These are phyloP conservation scores for Anabas testudineus DNA, from an alignment of 2,797 vertebrate species.

Conservation along the genomic window DNA sequence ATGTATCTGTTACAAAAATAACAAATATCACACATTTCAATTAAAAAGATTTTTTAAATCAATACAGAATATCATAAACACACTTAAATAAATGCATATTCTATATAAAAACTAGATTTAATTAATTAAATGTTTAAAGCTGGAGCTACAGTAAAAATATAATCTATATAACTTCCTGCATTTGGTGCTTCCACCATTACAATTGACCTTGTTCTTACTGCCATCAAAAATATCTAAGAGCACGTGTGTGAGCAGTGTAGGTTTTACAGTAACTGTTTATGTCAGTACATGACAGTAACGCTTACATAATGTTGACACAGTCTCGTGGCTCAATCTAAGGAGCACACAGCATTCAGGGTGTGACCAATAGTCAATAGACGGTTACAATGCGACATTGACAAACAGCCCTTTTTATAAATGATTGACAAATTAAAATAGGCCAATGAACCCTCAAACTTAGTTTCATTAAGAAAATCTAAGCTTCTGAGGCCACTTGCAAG, in stretches of 20 bases:
- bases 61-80: slow-evolving; percentile 7
- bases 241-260: neutral
- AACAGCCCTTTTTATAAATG: neutral
- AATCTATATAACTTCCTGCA: neutral
- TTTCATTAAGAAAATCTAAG: neutral
- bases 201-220: neutral
- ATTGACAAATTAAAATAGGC: slow-evolving; percentile 1
- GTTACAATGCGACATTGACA: slow-evolving; percentile 1
- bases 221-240: neutral
- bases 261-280: neutral
- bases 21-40: neutral
- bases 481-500: slow-evolving; percentile 5
- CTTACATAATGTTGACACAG: neutral
- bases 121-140: neutral
- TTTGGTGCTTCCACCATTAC: neutral
- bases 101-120: slow-evolving; percentile 22
- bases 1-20: neutral
- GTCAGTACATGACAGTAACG: slow-evolving; percentile 4
- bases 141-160: slow-evolving; percentile 10
- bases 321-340: slow-evolving; percentile 4
- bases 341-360: neutral
- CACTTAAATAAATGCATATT: slow-evolving; percentile 10
- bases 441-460: too few species aligned
- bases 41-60: neutral
- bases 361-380: too few species aligned